Evolutionary conservation across 1,140 invertebrate species (phyloP).

Genomic region (Drosophila ananassae): DNA sequence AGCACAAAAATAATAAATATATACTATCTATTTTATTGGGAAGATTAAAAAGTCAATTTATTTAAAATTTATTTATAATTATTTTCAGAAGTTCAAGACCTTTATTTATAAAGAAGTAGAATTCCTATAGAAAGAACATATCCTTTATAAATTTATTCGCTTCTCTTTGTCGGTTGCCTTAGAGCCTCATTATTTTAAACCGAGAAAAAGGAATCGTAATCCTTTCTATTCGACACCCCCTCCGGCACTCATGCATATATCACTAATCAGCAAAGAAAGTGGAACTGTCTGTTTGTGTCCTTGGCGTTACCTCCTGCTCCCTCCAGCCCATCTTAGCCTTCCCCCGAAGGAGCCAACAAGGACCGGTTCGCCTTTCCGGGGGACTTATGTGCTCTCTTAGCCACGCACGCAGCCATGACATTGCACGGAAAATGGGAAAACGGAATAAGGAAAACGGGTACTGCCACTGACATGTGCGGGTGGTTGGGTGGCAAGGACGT

Average conservation of each 20-base stretch:
- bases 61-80: too few relatives aligned
- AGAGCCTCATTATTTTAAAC: constrained; percentile 9
- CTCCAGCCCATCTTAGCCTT: constrained; percentile 2
- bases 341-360: constrained; percentile 17
- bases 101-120: too few relatives aligned
- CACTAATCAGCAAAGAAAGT: constrained; percentile 45
- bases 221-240: constrained; percentile 7
- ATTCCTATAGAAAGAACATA: background rate
- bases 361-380: constrained; percentile 51
- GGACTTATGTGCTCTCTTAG: constrained; percentile 61
- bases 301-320: constrained; percentile 13
- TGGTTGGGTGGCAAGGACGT: constrained; percentile 41
- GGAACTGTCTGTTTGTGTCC: constrained; percentile 23
- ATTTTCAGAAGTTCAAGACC: too few relatives aligned
- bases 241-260: constrained; percentile 28
- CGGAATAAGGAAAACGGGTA: background rate
- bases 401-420: constrained; percentile 67
- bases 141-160: constrained; percentile 8
- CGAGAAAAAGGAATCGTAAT: constrained; percentile 13
- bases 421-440: constrained; percentile 28
- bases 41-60: background rate
- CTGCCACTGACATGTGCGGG: constrained; percentile 42
- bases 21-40: constrained; percentile 14
- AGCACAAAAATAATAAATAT: constrained; percentile 24
- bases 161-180: background rate